Evolutionary conservation across 2,113 vertebrate species (phyloP).

Genomic region (Enhydra lutris): DNA sequence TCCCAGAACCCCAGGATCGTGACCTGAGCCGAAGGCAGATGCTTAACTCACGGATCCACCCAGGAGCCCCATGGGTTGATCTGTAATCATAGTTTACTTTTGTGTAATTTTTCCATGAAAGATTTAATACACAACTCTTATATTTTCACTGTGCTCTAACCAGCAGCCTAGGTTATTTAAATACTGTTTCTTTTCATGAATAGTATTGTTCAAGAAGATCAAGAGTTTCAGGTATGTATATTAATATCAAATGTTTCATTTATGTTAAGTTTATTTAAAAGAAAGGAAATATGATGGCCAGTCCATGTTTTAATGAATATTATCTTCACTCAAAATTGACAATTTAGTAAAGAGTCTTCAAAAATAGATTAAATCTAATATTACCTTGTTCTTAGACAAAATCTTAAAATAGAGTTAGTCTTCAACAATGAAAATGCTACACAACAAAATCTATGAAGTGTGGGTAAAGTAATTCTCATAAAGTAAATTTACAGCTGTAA

Average conservation of each 20-base stretch:
- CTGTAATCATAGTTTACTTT: slow-evolving; percentile 24
- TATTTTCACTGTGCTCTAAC: not conserved
- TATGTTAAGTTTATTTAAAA: slow-evolving; percentile 19
- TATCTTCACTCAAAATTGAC: slow-evolving; percentile 17
- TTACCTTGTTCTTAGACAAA: slow-evolving; percentile 29
- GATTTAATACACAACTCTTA: not conserved
- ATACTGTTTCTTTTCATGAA: slow-evolving; percentile 16
- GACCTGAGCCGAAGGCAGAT: not conserved
- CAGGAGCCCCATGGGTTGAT: not conserved
- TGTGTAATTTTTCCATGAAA: not conserved
- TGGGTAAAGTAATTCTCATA: not conserved
- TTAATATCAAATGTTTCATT: slow-evolving; percentile 31
- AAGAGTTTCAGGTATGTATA: not conserved
- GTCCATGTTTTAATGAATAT: slow-evolving; percentile 12
- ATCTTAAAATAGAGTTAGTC: slow-evolving; percentile 12
- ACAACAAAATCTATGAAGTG: not conserved
- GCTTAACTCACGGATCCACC: not conserved
- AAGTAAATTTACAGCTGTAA: not conserved
- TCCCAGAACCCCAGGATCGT: too few relatives aligned
- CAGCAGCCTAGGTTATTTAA: not conserved
- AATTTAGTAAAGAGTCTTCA: slow-evolving; percentile 1
- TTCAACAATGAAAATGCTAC: slow-evolving; percentile 4
- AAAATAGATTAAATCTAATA: slow-evolving; percentile 41
- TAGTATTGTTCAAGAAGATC: not conserved
- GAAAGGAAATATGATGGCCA: not conserved